Conservation (phyloP, 2,113 vertebrate species). For the Tetrax tetrax region DNA sequence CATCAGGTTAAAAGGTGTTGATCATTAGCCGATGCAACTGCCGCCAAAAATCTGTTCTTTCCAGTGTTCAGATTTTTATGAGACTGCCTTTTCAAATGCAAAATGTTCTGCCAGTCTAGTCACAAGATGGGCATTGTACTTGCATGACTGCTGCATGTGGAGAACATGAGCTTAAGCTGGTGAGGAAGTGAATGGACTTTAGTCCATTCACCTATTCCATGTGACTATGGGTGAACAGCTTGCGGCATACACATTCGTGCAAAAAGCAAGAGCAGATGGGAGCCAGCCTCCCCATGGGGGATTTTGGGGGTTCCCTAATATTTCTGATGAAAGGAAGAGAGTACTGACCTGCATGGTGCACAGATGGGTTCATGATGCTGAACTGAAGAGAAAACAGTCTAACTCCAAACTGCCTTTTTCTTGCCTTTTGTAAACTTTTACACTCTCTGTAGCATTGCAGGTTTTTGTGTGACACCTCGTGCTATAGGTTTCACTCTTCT, state of each 20-base stretch:
- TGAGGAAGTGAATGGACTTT: background rate
- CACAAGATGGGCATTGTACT: too few relatives aligned
- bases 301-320: background rate
- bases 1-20: background rate
- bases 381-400: background rate
- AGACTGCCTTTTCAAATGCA: background rate
- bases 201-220: too few relatives aligned
- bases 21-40: rapidly evolving
- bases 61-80: background rate
- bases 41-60: background rate
- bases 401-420: background rate
- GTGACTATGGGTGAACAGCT: background rate
- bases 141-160: rapidly evolving
- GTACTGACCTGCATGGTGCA: background rate
- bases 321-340: background rate
- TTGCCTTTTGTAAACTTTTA: background rate
- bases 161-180: rapidly evolving
- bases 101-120: rapidly evolving
- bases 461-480: background rate
- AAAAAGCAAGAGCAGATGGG: background rate
- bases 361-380: background rate
- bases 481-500: background rate
- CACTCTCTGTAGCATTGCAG: background rate
- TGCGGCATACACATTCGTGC: rapidly evolving
- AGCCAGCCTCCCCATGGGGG: rapidly evolving